Evolutionary conservation across 2,113 vertebrate genomes (phyloP), one percentile per base, ranked within the genome.

Genomic region (Procavia capensis): DNA sequence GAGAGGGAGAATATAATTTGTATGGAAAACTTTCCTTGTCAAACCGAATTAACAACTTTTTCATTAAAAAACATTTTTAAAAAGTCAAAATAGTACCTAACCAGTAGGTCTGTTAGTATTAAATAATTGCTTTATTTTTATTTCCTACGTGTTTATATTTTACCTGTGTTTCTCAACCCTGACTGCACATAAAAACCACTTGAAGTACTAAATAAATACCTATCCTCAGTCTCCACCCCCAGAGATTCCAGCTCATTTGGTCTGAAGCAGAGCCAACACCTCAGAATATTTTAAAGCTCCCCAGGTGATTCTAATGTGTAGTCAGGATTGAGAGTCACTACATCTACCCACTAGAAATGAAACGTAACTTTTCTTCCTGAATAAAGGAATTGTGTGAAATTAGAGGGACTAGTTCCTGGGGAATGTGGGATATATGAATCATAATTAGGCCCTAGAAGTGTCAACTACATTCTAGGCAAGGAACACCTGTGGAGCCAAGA

Each of bases 371-470:
- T 96, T 95, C 89, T 89, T 87, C 31, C 86, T 92, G 64, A 97
- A 96, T 85, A 90, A 93, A 83, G 27, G 83, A 72, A n/a, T 87
- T 57, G 10, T 89, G 9, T 27, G 25, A 94, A 92, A 95, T 96
- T 83, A 96, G 88, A 95, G 22, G 79, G 72, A 88, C 47, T 47
- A 88, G 47, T 95, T 95, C 75, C 75, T n/a, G 45, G 88, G 91
- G 94, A 94, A 90, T 47, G 76, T 82, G 70, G 91, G 91, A 96
- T 96, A 87, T 6, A 86, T 85, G 93, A 94, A 96, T 97, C 89
- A 96, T 94, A 96, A 97, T 97, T 83, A 96, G 90, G 70, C 75
- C 74, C 72, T 96, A 13, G 68, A 95, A 96, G 45, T 91, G 94
- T 86, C 94, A 95, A 85, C 93, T 80, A 3, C 85, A 89, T 90